Percentiles rank a stretch among this genome's conserved stretches.
Evolutionary conservation across 2,888 invertebrate species (phyloP).

Genomic region (Heliconius ethilla): DNA sequence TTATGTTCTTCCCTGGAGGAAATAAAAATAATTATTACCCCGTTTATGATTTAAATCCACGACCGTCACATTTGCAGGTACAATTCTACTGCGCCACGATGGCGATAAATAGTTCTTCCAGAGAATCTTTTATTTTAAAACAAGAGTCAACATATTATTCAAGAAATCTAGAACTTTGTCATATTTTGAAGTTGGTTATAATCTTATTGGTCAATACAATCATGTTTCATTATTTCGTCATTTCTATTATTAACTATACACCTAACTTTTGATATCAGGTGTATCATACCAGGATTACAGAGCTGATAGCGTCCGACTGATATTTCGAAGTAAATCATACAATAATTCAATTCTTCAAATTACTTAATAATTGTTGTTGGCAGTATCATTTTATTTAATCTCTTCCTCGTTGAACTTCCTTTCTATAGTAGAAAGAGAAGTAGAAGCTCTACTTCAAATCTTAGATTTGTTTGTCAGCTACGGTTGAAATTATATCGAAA

Average conservation of each 20-base stretch:
- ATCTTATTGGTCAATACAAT: background rate
- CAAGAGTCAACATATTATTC: background rate
- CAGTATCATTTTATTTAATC: background rate
- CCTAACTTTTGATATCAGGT: conserved; percentile 2
- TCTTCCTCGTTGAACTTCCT: background rate
- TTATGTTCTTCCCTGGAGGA: too few species aligned
- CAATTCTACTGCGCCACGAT: too few species aligned
- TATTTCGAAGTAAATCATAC: background rate
- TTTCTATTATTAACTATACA: background rate
- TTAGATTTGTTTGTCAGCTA: too few species aligned
- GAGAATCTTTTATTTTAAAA: background rate
- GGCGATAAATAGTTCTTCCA: background rate
- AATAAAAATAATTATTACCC: too few species aligned
- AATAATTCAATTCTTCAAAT: background rate
- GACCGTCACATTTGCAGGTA: too few species aligned
- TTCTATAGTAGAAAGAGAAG: background rate
- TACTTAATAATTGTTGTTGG: background rate
- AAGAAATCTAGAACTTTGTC: background rate
- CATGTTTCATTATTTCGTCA: conserved; percentile 11
- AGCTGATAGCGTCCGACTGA: background rate
- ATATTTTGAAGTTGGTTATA: background rate
- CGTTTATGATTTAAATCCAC: too few species aligned
- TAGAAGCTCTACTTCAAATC: too few species aligned
- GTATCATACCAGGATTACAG: conserved; percentile 13
- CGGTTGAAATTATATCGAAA: too few species aligned